Conservation (phyloP, 2,888 invertebrate genomes). For the Sarcophaga variegata region DNA sequence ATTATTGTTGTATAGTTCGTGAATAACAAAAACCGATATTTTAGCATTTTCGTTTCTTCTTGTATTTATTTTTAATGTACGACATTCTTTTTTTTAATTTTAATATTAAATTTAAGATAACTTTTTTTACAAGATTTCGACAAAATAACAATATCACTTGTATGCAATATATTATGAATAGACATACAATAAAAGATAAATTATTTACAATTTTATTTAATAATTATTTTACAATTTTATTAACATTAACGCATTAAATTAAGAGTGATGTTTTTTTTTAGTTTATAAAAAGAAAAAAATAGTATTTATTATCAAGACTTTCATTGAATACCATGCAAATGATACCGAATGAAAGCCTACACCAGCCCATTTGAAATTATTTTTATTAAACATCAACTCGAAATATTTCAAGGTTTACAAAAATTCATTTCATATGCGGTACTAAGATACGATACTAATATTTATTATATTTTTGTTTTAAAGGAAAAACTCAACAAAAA, state of each 20-base stretch:
- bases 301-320: conserved; percentile 63
- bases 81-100: conserved; percentile 5
- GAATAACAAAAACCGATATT: too few species aligned
- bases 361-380: conserved; percentile 75
- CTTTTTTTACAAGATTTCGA: background rate
- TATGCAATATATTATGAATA: conserved; percentile 29
- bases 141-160: conserved; percentile 50
- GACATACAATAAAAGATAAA: conserved; percentile 30
- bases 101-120: too few species aligned
- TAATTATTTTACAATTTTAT: conserved; percentile 26
- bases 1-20: too few species aligned
- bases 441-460: background rate
- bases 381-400: background rate
- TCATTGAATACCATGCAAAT: conserved; percentile 61
- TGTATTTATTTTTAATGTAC: conserved; percentile 22
- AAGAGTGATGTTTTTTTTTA: conserved; percentile 6
- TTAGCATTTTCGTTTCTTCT: conserved; percentile 7
- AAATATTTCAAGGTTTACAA: too few species aligned
- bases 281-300: conserved; percentile 28
- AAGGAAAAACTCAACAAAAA: conserved; percentile 28
- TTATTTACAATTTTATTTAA: conserved; percentile 46
- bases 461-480: conserved; percentile 45
- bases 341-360: conserved; percentile 74
- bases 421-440: too few species aligned
- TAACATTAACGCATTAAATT: conserved; percentile 15